Evolutionary conservation across 2,888 invertebrate genomes (phyloP), one percentile per base, ranked within the genome.

Genomic region (Eupithecia insigniata): DNA sequence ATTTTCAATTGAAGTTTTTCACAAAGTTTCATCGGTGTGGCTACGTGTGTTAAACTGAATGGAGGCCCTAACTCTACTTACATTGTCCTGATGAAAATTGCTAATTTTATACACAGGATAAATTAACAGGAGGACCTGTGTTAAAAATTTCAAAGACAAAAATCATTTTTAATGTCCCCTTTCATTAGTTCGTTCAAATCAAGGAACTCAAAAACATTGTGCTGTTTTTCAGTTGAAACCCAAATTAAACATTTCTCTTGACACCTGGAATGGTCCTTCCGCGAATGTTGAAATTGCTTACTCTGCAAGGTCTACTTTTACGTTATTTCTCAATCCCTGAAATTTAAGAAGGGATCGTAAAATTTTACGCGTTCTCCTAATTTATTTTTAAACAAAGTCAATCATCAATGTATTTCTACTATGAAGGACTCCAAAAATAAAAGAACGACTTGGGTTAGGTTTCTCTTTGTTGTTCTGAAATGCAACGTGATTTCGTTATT

Each of bases 1-100:
- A 86, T 89, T 90, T 90, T 88, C 86, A 90, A 91, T 91, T 91
- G 90, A 90, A 91, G 87, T 90, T 91, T 87, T 84, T 83, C 81
- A 75, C 80, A 83, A 84, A 87, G 83, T 87, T 87, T 82, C 81
- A 81, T 78, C 78, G 75, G 28, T 12, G 26, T 30, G 7, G 0
- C 7, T 18, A 60, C 28, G 60, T n/a, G n/a, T 7, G n/a, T 1
- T 43, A 18, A n/a, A 43, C n/a, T 6, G 18, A 43, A 43, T 43
- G 43, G 43, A 43, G 43, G 43, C 6, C 43, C 39, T 43, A 43
- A n/a, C n/a, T 43, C 6, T 6, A n/a, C 8, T 46, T n/a, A 46
- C n/a, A n/a, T 51, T 51, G 22, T 51, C 22, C 22, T 22, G 46
- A 10, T 51, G 7, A 5, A 46, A 46, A 34, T 7, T 6, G 34